Evolutionary conservation across 2,113 vertebrate species (phyloP).

Genomic region (Chiloscyllium plagiosum): DNA sequence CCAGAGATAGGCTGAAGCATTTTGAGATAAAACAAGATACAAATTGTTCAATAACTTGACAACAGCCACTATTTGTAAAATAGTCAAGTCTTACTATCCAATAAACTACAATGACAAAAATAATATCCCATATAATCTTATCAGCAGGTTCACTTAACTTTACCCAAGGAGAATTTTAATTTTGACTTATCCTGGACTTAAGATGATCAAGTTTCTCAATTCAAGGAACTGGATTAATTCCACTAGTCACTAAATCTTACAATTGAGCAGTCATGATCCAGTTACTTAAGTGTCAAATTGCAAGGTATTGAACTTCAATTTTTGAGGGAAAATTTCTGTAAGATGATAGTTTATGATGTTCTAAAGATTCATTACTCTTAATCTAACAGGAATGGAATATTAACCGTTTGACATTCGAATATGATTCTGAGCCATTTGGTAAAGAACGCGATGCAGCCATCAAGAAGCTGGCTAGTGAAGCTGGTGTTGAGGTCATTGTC

Average conservation of each 20-base stretch:
- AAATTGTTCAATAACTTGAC: not conserved
- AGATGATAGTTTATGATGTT: not conserved
- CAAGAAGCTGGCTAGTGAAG: slow-evolving; percentile 65
- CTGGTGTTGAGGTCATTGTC: slow-evolving; percentile 62
- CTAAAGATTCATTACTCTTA: not conserved
- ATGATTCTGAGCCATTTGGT: slow-evolving; percentile 64
- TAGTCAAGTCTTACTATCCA: not conserved
- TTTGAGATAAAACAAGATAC: not conserved
- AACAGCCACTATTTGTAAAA: not conserved
- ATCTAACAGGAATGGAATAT: slow-evolving; percentile 62
- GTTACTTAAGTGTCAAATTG: not conserved
- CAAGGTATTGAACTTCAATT: not conserved
- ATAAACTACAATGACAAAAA: not conserved
- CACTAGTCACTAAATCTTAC: not conserved
- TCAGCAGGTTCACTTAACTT: not conserved
- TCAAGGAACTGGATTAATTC: not conserved
- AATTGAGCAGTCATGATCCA: not conserved
- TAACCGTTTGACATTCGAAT: slow-evolving; percentile 63
- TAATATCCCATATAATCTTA: not conserved
- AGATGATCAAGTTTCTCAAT: not conserved
- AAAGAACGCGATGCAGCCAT: slow-evolving; percentile 66
- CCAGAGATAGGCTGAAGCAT: not conserved
- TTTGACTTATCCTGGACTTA: not conserved
- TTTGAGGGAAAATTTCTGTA: not conserved
- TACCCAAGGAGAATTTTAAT: not conserved